Base-by-base conservation (phyloP, 2,113 vertebrate genomes). In the Acanthisitta chloris region DNA sequence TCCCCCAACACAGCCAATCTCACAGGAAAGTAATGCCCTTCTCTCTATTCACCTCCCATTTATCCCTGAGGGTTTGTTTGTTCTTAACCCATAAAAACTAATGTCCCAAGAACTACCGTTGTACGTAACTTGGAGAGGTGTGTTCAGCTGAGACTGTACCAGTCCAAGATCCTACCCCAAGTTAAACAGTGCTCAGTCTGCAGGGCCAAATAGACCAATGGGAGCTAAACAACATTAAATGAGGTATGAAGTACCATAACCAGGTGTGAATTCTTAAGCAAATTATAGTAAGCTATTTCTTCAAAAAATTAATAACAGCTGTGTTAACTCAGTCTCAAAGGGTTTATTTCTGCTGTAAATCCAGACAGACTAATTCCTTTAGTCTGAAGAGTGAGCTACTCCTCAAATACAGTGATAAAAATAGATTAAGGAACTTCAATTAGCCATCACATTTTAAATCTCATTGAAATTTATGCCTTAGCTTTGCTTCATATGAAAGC, bases 381-480 rank as follows among this genome's bases (percentile, higher is more conserved):
- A 49, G 6, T 24, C 40, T 77, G 62, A 89, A 69, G 52, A 61
- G 12, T 59, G 55, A 82, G 10, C 31, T 65, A 43, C 17, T 86
- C 10, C 36, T 58, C 57, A 91, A 87, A 85, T 38, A 69, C 5
- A 88, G 33, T 21, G 25, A 59, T 26, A 82, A 92, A 94, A 85
- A 77, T 15, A 76, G 18, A 87, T 81, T 71, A 67, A 88, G 64
- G 7, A 57, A 33, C 16, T 48, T 57, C 17, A 69, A 46, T 80
- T 90, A 90, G 57, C 13, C 12, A 9, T 36, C 76, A 8, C 26
- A 59, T 85, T 95, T 92, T 40, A 85, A 91, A 82, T 58, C 52
- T 76, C 28, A 10, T 77, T 72, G 36, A 87, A 89, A 85, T 16
- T 6, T 43, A 62, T 59, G 29, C 13, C 23, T 85, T 62, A 62